Percentiles rank a stretch among this genome's conserved stretches.
Evolutionary conservation across 2,113 vertebrate genomes (phyloP).

Genomic region (Dunckerocampus dactyliophorus): DNA sequence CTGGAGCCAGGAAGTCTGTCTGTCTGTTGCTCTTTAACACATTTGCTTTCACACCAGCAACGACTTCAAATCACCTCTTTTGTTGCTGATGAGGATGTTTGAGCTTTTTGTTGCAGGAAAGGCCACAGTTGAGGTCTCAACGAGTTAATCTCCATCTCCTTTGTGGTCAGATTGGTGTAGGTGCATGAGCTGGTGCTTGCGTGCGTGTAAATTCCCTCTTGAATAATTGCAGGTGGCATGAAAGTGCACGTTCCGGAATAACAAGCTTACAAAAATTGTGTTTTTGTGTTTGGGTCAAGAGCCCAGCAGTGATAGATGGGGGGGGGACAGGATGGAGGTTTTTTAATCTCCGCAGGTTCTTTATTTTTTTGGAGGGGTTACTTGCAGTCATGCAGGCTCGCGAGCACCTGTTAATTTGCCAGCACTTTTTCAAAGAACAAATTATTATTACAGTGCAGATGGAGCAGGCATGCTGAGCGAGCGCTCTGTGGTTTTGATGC

Average conservation of each 20-base stretch:
- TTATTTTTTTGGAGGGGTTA: constrained; percentile 50
- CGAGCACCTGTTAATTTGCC: constrained; percentile 47
- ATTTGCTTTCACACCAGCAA: constrained; percentile 36
- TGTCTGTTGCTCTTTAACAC: constrained; percentile 14
- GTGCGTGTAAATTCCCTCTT: constrained; percentile 42
- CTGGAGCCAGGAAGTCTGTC: constrained; percentile 33
- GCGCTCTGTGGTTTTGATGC: background rate
- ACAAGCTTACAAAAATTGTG: constrained; percentile 46
- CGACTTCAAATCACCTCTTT: constrained; percentile 23
- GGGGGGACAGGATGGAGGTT: constrained; percentile 18
- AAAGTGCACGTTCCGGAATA: constrained; percentile 54
- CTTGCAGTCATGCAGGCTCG: constrained; percentile 39
- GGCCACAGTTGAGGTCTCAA: constrained; percentile 18
- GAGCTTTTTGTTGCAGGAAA: constrained; percentile 14
- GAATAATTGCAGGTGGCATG: constrained; percentile 54
- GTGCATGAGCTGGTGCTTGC: constrained; percentile 41
- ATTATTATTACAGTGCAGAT: constrained; percentile 4
- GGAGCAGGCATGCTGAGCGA: constrained; percentile 46
- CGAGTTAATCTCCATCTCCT: constrained; percentile 29
- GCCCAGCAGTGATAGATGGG: constrained; percentile 29
- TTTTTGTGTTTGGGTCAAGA: constrained; percentile 50
- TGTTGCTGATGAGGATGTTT: constrained; percentile 11
- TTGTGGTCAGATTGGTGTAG: constrained; percentile 33
- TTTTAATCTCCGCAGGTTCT: constrained; percentile 39
- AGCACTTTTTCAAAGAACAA: background rate